Conservation (phyloP, 2,797 vertebrate genomes). For the Anolis apletophallus region DNA sequence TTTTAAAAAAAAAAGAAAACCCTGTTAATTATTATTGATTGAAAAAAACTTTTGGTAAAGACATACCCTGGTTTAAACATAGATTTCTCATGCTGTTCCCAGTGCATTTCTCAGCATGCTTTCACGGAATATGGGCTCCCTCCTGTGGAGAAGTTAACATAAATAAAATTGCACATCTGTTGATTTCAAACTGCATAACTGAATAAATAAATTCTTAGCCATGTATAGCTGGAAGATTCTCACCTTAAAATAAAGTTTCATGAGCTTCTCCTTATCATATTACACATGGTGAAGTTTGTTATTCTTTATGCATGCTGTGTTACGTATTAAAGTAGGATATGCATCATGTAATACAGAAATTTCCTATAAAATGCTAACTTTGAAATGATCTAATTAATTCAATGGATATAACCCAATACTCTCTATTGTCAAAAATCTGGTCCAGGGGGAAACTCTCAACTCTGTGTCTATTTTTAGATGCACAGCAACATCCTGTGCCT, state of each 20-base stretch:
- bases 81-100: constrained; percentile 35
- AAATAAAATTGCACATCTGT: constrained; percentile 45
- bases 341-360: background rate
- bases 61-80: constrained; percentile 34
- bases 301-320: background rate
- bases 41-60: constrained; percentile 20
- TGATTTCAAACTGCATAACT: constrained; percentile 33
- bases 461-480: too few relatives aligned
- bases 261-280: background rate
- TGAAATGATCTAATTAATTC: constrained; percentile 15
- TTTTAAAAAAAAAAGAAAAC: background rate
- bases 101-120: constrained; percentile 22
- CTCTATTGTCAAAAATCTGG: background rate
- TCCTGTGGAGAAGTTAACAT: constrained; percentile 77
- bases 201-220: constrained; percentile 35
- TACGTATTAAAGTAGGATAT: background rate
- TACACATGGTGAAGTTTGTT: background rate
- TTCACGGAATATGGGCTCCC: constrained; percentile 78
- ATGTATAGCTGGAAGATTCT: background rate
- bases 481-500: background rate
- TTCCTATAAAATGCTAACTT: background rate
- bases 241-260: constrained; percentile 17
- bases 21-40: background rate
- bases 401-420: background rate
- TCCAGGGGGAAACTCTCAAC: background rate